These are phyloP conservation scores for Cantharis rustica DNA, from an alignment of 2,888 invertebrate genomes.

Conservation along the genomic window DNA sequence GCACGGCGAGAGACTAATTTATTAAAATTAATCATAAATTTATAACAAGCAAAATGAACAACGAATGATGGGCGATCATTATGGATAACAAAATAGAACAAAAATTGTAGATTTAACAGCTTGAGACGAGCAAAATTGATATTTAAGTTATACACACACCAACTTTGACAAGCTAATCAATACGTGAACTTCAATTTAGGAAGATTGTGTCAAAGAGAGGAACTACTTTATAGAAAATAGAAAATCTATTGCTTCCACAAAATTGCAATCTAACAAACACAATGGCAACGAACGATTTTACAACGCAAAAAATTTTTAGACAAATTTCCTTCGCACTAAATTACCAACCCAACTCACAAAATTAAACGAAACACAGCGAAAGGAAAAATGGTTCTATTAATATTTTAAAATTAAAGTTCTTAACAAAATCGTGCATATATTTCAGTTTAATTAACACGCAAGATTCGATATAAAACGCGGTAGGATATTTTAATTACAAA, in stretches of 20 bases:
- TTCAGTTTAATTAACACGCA: slow-evolving; percentile 24
- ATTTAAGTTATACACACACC: slow-evolving; percentile 17
- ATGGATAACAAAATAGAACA: slow-evolving; percentile 2
- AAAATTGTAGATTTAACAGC: slow-evolving; percentile 19
- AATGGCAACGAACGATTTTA: background rate
- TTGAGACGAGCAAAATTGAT: slow-evolving; percentile 20
- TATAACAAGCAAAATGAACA: background rate
- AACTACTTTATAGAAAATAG: slow-evolving; percentile 8
- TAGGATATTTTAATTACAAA: slow-evolving; percentile 25
- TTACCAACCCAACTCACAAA: background rate
- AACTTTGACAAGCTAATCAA: slow-evolving; percentile 19
- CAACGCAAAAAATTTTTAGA: background rate
- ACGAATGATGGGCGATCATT: background rate
- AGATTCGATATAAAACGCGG: slow-evolving; percentile 22
- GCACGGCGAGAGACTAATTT: background rate
- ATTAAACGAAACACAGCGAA: background rate
- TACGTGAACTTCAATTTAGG: slow-evolving; percentile 14
- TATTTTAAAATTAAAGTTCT: slow-evolving; percentile 17
- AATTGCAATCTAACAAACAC: background rate
- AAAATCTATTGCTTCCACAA: slow-evolving; percentile 5
- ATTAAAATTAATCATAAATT: background rate
- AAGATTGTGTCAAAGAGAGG: slow-evolving; percentile 9
- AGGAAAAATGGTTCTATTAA: background rate
- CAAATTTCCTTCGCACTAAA: background rate
- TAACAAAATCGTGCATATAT: slow-evolving; percentile 12